Conservation (phyloP, 2,888 invertebrate genomes). For the Phytoseiulus persimilis region DNA sequence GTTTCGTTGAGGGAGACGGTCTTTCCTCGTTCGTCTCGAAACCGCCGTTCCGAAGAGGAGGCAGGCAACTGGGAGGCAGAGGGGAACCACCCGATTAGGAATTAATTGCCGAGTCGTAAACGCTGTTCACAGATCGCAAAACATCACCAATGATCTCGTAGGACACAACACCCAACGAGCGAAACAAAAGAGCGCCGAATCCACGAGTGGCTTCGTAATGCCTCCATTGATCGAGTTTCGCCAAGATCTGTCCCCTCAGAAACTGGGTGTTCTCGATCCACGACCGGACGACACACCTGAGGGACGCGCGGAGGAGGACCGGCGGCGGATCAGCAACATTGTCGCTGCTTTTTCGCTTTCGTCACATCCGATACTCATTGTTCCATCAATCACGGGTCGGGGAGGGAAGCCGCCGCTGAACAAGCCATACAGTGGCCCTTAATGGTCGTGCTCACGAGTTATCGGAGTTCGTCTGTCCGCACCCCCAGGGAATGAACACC, state of each 20-base stretch:
- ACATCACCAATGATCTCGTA: background rate
- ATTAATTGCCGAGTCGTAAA: background rate
- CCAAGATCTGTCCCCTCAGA: no score
- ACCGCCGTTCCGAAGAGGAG: background rate
- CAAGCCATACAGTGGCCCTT: background rate
- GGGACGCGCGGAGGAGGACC: no score
- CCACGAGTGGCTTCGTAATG: background rate
- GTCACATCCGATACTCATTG: background rate
- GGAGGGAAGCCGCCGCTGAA: background rate
- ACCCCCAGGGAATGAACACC: background rate
- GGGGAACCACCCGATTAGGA: background rate
- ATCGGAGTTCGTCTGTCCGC: background rate
- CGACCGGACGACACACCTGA: no score
- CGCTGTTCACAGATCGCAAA: background rate
- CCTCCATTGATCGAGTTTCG: background rate
- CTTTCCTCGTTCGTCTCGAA: background rate
- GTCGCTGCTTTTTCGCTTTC: background rate
- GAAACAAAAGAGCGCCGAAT: background rate
- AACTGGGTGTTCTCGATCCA: background rate
- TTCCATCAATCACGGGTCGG: background rate
- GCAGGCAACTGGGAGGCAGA: background rate
- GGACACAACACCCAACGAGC: background rate
- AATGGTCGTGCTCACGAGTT: background rate
- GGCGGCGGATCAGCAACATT: background rate
- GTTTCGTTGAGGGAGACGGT: background rate